phyloP scores from a whole-genome alignment of 2,888 invertebrate genomes.

The Toxonevra muliebris region DNA sequence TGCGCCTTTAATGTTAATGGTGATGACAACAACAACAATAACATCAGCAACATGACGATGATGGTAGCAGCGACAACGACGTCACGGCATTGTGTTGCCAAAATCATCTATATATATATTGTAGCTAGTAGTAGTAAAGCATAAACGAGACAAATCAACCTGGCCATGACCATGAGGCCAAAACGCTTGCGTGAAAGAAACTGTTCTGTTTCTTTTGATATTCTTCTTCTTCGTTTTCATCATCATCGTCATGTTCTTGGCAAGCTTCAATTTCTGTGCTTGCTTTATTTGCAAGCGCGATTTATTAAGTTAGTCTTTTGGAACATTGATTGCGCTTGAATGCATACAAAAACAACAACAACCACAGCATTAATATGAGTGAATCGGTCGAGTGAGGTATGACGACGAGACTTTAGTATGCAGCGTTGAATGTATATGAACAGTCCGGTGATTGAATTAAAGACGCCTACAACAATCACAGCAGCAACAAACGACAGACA shows the following conservation, averaged over 20 bases:
- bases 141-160: slow-evolving; percentile 38
- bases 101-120: too few relatives aligned
- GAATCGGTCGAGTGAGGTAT: background rate
- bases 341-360: slow-evolving; percentile 16
- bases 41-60: background rate
- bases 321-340: slow-evolving; percentile 32
- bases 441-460: slow-evolving; percentile 30
- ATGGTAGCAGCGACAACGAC: background rate
- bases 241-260: too few relatives aligned
- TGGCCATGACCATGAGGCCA: slow-evolving; percentile 39
- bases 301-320: slow-evolving; percentile 40
- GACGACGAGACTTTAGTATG: slow-evolving; percentile 13
- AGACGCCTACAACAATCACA: slow-evolving; percentile 23
- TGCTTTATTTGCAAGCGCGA: slow-evolving; percentile 27
- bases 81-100: background rate
- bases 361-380: slow-evolving; percentile 4
- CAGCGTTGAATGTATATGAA: slow-evolving; percentile 4
- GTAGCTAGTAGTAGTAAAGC: background rate
- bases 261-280: background rate
- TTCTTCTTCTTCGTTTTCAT: too few relatives aligned
- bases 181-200: slow-evolving; percentile 23
- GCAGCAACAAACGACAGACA: background rate
- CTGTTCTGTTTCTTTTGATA: slow-evolving; percentile 15
- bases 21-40: slow-evolving; percentile 9
- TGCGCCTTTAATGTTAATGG: slow-evolving; percentile 24